phyloP scores from a whole-genome alignment of 1,140 invertebrate species.

The Drepana arcuata region DNA sequence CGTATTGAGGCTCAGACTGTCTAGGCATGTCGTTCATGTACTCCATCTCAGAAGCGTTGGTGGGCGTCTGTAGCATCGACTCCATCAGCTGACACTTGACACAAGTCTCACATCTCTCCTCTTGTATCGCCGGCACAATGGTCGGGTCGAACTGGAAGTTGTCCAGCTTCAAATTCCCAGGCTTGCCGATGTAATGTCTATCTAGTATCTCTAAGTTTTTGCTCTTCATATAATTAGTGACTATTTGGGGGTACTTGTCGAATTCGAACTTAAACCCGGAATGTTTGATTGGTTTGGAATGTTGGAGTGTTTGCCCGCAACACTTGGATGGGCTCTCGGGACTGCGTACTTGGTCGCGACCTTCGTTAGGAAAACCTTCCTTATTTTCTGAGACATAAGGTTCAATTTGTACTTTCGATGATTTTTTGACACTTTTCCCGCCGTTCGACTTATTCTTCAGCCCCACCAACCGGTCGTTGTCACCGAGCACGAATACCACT shows the following conservation, averaged over 20 bases:
- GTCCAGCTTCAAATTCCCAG: slow-evolving; percentile 67
- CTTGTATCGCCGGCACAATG: slow-evolving; percentile 53
- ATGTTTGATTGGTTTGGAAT: slow-evolving; percentile 75
- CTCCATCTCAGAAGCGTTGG: slow-evolving; percentile 79
- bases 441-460: slow-evolving; percentile 67
- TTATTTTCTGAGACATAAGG: slow-evolving; percentile 16
- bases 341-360: slow-evolving; percentile 24
- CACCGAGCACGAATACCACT: slow-evolving; percentile 85
- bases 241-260: slow-evolving; percentile 79
- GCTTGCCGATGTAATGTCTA: slow-evolving; percentile 75
- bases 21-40: slow-evolving; percentile 75
- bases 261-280: slow-evolving; percentile 80
- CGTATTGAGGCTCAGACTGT: slow-evolving; percentile 52
- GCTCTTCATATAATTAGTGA: slow-evolving; percentile 80
- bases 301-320: slow-evolving; percentile 68
- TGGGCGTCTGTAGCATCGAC: slow-evolving; percentile 75
- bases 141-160: slow-evolving; percentile 66
- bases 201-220: slow-evolving; percentile 78
- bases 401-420: slow-evolving; percentile 39
- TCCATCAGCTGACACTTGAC: slow-evolving; percentile 65
- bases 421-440: slow-evolving; percentile 50
- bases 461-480: slow-evolving; percentile 77
- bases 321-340: slow-evolving; percentile 45
- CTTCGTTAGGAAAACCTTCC: slow-evolving; percentile 21
- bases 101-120: slow-evolving; percentile 67